Evolutionary conservation across 2,888 invertebrate genomes (phyloP).

Genomic region (Eristalis arbustorum): DNA sequence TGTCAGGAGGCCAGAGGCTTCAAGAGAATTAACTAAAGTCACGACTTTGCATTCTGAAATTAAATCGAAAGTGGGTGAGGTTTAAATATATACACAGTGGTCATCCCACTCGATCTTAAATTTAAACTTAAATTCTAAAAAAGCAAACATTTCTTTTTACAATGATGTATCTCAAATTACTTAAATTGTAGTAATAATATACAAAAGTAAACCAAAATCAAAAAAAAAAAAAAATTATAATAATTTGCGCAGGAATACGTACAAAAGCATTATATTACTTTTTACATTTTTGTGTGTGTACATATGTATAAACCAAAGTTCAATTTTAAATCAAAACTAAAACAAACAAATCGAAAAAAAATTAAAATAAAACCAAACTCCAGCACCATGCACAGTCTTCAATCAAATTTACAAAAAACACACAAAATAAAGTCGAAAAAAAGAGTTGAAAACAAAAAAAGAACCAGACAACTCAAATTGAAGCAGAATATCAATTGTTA

Average conservation of each 20-base stretch:
- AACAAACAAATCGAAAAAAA: slow-evolving; percentile 41
- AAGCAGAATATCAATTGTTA: slow-evolving; percentile 43
- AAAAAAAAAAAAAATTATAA: slow-evolving; percentile 11
- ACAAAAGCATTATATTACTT: slow-evolving; percentile 72
- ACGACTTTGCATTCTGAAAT: background rate
- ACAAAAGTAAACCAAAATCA: background rate
- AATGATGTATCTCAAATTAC: slow-evolving; percentile 51
- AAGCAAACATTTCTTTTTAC: slow-evolving; percentile 10
- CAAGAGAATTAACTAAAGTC: background rate
- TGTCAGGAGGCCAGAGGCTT: background rate
- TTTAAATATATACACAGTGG: background rate
- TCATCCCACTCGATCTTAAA: background rate
- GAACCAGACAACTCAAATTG: slow-evolving; percentile 40
- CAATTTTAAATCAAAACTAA: slow-evolving; percentile 52
- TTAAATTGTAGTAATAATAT: background rate
- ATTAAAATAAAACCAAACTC: slow-evolving; percentile 23
- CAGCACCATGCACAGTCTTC: slow-evolving; percentile 60
- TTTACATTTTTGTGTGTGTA: slow-evolving; percentile 76
- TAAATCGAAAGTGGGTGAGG: background rate
- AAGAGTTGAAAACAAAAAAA: slow-evolving; percentile 43
- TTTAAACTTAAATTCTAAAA: slow-evolving; percentile 1
- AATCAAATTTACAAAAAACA: slow-evolving; percentile 29
- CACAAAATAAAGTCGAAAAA: slow-evolving; percentile 43
- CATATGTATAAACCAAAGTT: slow-evolving; percentile 70
- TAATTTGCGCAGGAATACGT: slow-evolving; percentile 73